phyloP scores from a whole-genome alignment of 2,113 vertebrate species.

The Anas platyrhynchos region DNA sequence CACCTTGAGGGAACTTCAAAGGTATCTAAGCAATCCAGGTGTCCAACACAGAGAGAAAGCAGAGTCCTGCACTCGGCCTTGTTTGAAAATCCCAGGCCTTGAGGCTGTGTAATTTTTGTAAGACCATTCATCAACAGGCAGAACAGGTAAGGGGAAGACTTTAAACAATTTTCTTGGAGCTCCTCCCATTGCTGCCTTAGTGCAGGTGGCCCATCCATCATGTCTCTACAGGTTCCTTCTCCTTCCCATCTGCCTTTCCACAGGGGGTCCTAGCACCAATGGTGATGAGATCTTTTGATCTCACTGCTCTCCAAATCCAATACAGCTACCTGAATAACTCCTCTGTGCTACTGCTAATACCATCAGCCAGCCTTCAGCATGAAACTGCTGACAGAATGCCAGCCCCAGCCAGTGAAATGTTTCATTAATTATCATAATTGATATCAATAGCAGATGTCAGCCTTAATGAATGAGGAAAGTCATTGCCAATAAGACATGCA shows the following conservation, averaged over 20 bases:
- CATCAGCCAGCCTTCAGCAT: neutral
- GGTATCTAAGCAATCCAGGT: neutral
- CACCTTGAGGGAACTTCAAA: neutral
- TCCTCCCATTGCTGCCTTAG: neutral
- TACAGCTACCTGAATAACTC: neutral
- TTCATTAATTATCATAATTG: neutral
- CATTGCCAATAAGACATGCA: neutral
- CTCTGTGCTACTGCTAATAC: neutral
- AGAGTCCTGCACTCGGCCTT: neutral
- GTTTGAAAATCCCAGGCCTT: neutral
- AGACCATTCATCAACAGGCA: neutral
- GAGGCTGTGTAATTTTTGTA: neutral
- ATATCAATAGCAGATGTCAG: conserved; percentile 6
- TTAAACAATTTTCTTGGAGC: neutral
- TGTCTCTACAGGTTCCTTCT: neutral
- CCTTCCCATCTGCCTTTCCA: neutral
- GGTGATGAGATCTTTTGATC: neutral
- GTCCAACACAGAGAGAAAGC: neutral
- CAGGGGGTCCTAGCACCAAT: neutral
- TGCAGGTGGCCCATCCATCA: neutral
- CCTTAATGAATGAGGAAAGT: neutral
- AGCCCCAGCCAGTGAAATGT: neutral
- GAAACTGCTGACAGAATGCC: neutral
- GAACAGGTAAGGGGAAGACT: neutral
- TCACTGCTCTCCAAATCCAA: neutral